These are phyloP conservation scores for Drosophila birchii DNA, from an alignment of 2,888 invertebrate species.

Conservation along the genomic window DNA sequence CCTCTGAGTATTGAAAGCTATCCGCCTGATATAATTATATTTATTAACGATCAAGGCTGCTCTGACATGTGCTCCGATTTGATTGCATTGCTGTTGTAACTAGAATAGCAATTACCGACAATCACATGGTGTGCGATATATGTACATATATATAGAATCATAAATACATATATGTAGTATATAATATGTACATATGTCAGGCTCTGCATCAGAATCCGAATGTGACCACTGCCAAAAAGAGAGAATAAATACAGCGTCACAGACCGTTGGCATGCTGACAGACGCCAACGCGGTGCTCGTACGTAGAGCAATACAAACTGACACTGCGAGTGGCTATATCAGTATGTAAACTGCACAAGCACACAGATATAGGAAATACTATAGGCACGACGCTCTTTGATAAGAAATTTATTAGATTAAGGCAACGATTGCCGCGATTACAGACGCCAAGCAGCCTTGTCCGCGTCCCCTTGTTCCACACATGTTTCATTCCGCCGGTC, in stretches of 20 bases:
- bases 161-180: not conserved
- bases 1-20: not conserved
- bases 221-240: constrained; percentile 27
- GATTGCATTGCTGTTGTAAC: constrained; percentile 25
- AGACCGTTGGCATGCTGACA: constrained; percentile 51
- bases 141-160: constrained; percentile 6
- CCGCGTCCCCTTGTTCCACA: constrained; percentile 17
- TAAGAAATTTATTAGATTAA: constrained; percentile 81
- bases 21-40: constrained; percentile 6
- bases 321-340: constrained; percentile 8
- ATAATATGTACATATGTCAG: constrained; percentile 1
- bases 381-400: constrained; percentile 57
- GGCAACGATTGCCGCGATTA: constrained; percentile 73
- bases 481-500: constrained; percentile 11
- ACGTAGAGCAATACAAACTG: constrained; percentile 11
- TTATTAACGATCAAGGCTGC: constrained; percentile 25
- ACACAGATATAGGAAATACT: constrained; percentile 22
- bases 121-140: constrained; percentile 15
- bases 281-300: constrained; percentile 41
- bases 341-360: constrained; percentile 18
- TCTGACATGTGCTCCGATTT: constrained; percentile 8
- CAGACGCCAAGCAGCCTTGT: constrained; percentile 47
- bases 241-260: constrained; percentile 18
- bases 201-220: constrained; percentile 14
- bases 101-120: constrained; percentile 29